phyloP scores from a whole-genome alignment of 2,797 vertebrate species.

The Botia kubotai region DNA sequence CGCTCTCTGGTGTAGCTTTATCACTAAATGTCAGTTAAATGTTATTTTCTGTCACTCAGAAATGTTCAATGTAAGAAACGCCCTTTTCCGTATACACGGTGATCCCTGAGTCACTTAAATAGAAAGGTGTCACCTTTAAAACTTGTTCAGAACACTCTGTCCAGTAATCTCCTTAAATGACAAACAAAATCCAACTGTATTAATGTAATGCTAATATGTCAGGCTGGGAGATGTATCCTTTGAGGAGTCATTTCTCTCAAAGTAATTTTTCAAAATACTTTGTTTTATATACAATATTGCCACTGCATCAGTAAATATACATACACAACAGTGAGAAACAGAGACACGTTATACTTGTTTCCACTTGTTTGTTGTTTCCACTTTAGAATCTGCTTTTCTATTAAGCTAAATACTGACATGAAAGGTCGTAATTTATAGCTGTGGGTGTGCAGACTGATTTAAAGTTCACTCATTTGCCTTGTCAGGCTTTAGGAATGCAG shows the following conservation, averaged over 20 bases:
- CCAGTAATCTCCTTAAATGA: background rate
- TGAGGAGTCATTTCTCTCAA: background rate
- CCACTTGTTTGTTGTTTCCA: too few species aligned
- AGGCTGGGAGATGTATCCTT: background rate
- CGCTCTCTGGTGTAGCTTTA: background rate
- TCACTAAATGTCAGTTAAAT: background rate
- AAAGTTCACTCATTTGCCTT: background rate
- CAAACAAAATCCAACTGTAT: background rate
- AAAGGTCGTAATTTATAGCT: background rate
- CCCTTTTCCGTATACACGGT: background rate
- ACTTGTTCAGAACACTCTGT: background rate
- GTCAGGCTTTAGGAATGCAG: constrained; percentile 80
- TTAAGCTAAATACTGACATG: background rate
- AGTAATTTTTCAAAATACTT: background rate
- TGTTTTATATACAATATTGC: background rate
- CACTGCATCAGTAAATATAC: background rate
- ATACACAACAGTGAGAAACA: too few species aligned
- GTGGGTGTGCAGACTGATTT: background rate
- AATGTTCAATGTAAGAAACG: background rate
- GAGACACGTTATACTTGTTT: too few species aligned
- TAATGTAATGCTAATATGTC: too few species aligned
- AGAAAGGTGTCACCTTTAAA: background rate
- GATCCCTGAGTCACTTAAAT: background rate
- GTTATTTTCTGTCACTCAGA: too few species aligned
- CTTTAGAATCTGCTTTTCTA: too few species aligned